Conservation (phyloP, 92 coral and sea anemone species). For the Umimayanthus chanpuru region DNA sequence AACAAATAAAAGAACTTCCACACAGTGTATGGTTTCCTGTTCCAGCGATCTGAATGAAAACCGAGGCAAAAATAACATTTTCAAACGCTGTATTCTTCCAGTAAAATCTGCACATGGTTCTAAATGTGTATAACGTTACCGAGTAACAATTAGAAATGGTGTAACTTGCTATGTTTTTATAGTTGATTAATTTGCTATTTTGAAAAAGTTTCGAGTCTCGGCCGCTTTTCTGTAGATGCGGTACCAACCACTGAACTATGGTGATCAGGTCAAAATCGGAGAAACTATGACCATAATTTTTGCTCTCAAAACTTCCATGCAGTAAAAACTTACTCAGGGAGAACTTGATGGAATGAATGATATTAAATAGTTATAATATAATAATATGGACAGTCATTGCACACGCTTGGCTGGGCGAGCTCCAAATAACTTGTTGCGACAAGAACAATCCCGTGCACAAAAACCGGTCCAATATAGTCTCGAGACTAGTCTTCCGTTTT, state of each 20-base stretch:
- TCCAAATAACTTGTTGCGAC: not conserved
- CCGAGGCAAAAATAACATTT: not conserved
- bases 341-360: conserved; percentile 1
- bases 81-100: not conserved
- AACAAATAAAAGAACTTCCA: not conserved
- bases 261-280: not conserved
- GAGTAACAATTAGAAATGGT: not conserved
- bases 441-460: not conserved
- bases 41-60: not conserved
- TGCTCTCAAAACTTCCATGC: not conserved
- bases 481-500: conserved; percentile 7
- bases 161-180: no score
- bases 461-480: not conserved
- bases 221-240: not conserved
- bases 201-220: not conserved
- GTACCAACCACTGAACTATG: not conserved
- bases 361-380: not conserved
- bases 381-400: not conserved
- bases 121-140: no score
- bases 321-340: not conserved
- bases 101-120: not conserved
- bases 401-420: conserved; percentile 4
- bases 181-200: not conserved
- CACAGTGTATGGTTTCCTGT: not conserved
- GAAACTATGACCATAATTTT: not conserved